phyloP scores from a whole-genome alignment of 2,888 invertebrate species.

The Noctuana brunneofusca region DNA sequence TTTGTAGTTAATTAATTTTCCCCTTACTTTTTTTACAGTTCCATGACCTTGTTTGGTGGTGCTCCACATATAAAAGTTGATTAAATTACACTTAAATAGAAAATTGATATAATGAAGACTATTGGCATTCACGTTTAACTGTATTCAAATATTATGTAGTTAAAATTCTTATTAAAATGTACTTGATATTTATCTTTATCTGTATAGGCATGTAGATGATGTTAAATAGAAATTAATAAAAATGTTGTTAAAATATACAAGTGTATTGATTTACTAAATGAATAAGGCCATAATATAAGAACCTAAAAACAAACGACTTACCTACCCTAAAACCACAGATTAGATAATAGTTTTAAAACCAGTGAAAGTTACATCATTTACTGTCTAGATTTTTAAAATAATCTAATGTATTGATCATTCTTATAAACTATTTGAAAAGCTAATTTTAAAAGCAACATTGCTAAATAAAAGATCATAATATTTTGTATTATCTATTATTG shows the following conservation, averaged over 20 bases:
- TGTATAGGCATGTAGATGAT: background rate
- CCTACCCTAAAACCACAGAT: too few species aligned
- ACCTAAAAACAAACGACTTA: too few species aligned
- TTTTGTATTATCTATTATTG: background rate
- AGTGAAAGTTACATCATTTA: too few species aligned
- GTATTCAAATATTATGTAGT: background rate
- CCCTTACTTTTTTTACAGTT: slow-evolving; percentile 1
- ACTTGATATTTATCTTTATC: background rate
- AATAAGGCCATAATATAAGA: too few species aligned
- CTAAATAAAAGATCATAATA: background rate
- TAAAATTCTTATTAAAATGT: background rate
- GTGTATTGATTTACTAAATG: background rate
- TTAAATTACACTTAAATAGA: background rate
- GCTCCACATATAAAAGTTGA: slow-evolving; percentile 4
- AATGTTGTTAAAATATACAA: background rate
- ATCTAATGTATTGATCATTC: too few species aligned
- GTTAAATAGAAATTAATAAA: background rate
- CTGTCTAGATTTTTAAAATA: too few species aligned
- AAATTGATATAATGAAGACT: background rate
- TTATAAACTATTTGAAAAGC: too few species aligned
- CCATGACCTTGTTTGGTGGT: background rate
- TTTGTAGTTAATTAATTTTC: background rate
- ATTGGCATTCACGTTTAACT: background rate
- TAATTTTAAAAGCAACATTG: too few species aligned
- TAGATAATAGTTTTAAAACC: too few species aligned